Evolutionary conservation across 2,113 vertebrate species (phyloP).

Genomic region (Platichthys flesus): DNA sequence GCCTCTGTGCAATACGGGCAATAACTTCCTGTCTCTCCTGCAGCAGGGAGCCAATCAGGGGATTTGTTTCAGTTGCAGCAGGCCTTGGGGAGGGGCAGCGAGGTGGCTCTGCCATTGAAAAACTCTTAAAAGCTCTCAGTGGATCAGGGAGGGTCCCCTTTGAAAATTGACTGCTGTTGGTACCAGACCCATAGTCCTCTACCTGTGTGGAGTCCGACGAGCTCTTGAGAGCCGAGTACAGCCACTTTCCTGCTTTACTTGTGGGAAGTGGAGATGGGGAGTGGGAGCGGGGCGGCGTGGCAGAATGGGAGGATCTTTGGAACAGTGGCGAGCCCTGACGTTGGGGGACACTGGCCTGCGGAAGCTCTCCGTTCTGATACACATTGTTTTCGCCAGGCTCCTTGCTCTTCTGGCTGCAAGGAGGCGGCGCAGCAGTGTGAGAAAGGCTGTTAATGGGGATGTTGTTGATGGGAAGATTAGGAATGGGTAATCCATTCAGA

Average conservation of each 20-base stretch:
- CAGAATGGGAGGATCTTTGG: conserved; percentile 81
- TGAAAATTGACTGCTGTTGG: conserved; percentile 73
- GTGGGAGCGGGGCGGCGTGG: conserved; percentile 77
- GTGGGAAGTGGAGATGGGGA: conserved; percentile 74
- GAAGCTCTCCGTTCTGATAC: conserved; percentile 75
- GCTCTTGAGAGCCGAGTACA: conserved; percentile 81
- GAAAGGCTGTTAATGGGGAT: conserved; percentile 72
- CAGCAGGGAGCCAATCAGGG: conserved; percentile 94
- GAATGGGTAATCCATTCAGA: conserved; percentile 67
- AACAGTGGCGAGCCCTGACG: conserved; percentile 81
- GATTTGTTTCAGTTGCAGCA: conserved; percentile 86
- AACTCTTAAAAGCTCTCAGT: conserved; percentile 88
- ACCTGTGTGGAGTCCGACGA: conserved; percentile 79
- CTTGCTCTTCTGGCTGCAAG: conserved; percentile 64
- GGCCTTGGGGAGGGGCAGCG: conserved; percentile 81
- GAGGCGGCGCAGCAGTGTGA: conserved; percentile 49
- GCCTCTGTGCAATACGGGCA: conserved; percentile 95
- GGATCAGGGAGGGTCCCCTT: conserved; percentile 81
- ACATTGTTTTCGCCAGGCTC: conserved; percentile 55
- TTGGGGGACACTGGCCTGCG: conserved; percentile 71
- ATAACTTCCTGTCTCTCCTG: conserved; percentile 98
- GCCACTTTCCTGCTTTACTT: conserved; percentile 86
- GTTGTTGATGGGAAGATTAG: conserved; percentile 75
- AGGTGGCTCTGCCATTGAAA: conserved; percentile 84
- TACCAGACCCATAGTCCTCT: conserved; percentile 77